A percentile compares a stretch with the other conserved stretches of the same genome.
Evolutionary conservation across 2,797 vertebrate species (phyloP).

Genomic region (Microcaecilia unicolor): DNA sequence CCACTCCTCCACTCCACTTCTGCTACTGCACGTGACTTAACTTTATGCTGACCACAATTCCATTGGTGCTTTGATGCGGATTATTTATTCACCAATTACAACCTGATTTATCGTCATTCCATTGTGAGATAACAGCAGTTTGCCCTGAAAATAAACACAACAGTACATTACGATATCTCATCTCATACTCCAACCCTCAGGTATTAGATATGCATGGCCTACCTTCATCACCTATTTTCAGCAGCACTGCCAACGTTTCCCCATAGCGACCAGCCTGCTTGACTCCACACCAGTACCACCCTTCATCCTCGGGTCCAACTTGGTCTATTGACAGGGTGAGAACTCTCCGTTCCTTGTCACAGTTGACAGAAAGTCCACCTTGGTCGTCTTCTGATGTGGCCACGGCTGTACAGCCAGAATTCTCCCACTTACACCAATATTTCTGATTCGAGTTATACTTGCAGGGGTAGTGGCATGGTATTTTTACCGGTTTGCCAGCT

Average conservation of each 20-base stretch:
- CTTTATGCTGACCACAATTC: too few relatives aligned
- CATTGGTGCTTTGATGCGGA: too few relatives aligned
- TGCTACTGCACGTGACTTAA: too few relatives aligned
- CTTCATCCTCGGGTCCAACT: constrained; percentile 1
- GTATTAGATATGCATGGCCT: too few relatives aligned
- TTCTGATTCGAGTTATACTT: constrained; percentile 37
- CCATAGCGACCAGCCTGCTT: neutral
- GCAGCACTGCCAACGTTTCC: constrained; percentile 29
- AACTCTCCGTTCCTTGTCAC: neutral
- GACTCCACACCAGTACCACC: constrained; percentile 64
- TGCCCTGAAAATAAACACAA: too few relatives aligned
- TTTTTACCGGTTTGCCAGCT: neutral
- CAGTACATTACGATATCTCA: too few relatives aligned
- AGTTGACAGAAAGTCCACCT: neutral
- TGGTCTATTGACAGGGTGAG: constrained; percentile 18
- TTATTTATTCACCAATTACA: too few relatives aligned
- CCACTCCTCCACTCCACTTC: too few relatives aligned
- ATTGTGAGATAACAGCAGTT: too few relatives aligned
- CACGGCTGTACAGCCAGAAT: constrained; percentile 4
- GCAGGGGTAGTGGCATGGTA: constrained; percentile 45
- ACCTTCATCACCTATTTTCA: constrained; percentile 26
- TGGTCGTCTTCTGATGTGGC: neutral
- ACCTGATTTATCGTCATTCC: too few relatives aligned
- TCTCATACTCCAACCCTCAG: too few relatives aligned
- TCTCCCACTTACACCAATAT: constrained; percentile 57